Evolutionary conservation across 2,888 invertebrate genomes (phyloP), one percentile per base, ranked within the genome.

Genomic region (Xestoiulus laeticollis): DNA sequence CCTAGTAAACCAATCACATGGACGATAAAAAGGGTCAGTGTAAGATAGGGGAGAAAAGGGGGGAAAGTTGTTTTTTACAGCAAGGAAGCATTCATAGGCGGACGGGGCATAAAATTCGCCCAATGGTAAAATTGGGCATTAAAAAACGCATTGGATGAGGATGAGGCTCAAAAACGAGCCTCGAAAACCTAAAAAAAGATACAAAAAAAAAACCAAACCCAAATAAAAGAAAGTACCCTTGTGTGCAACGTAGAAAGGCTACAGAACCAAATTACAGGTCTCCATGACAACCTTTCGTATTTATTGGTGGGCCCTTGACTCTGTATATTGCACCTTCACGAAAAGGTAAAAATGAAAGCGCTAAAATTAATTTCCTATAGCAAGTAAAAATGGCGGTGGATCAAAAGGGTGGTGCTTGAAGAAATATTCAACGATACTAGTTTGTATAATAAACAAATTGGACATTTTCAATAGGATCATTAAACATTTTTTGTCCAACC

Each of bases 11-110:
- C 68, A 68, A 68, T 68, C 68, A 68, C 68, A 26, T 68, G 68
- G 68, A 26, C 68, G 68, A 68, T 68, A 68, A 68, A 68, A 68
- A 68, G 68, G 68, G 68, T 68, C 68, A 68, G 68, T 68, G 68
- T 26, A 26, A 68, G 68, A 68, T 68, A 68, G 68, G 68, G 68
- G 68, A 68, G 26, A 68, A 68, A 68, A 68, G 26, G 68, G n/a
- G 68, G 68, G 68, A 68, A 68, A 68, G 68, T 68, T 68, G 68
- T 68, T 68, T 68, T 68, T 68, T 68, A 0, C 26, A 26, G 68
- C 10, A 68, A 68, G 26, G 68, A 68, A 68, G 68, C 68, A 26
- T 5, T 26, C 68, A 68, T 68, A 68, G 68, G 68, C 68, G 68
- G 26, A 68, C 68, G 68, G 26, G 26, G 26, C 68, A 68, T 68